phyloP scores from a whole-genome alignment of 2,113 vertebrate species.

The Platycercus adscitus region DNA sequence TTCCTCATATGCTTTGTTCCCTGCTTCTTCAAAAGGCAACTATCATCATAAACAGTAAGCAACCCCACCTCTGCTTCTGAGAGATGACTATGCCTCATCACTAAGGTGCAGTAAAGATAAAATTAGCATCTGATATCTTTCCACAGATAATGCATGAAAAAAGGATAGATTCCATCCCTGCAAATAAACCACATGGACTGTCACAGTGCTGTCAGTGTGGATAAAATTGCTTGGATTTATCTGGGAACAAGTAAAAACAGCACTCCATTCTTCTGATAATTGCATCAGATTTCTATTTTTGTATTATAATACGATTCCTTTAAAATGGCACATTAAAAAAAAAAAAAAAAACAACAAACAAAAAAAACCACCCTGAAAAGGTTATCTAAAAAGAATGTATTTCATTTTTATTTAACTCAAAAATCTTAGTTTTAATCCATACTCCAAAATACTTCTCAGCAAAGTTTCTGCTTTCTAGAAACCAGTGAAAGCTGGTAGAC shows the following conservation, averaged over 20 bases:
- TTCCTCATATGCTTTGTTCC: neutral
- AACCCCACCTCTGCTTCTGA: neutral
- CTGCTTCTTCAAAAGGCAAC: conserved; percentile 6
- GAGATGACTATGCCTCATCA: neutral
- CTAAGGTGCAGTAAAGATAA: neutral
- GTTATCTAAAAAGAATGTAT: neutral
- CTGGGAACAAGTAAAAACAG: neutral
- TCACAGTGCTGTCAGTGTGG: neutral
- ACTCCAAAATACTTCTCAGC: neutral
- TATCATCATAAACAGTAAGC: neutral
- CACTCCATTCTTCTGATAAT: neutral
- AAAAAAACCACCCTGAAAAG: neutral
- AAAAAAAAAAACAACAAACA: neutral
- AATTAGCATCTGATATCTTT: neutral
- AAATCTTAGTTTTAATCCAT: neutral
- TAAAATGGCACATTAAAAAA: neutral
- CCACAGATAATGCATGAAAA: neutral
- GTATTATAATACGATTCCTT: neutral
- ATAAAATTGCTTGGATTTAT: neutral
- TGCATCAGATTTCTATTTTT: neutral
- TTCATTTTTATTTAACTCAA: neutral
- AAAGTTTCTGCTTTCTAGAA: neutral
- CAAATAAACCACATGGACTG: neutral
- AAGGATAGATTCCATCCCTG: neutral
- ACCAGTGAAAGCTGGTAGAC: neutral